Evolutionary conservation across 35 echinoderm and acorn worm species (phyloP), one percentile per base, ranked within the genome.

Genomic region (Patiria miniata): DNA sequence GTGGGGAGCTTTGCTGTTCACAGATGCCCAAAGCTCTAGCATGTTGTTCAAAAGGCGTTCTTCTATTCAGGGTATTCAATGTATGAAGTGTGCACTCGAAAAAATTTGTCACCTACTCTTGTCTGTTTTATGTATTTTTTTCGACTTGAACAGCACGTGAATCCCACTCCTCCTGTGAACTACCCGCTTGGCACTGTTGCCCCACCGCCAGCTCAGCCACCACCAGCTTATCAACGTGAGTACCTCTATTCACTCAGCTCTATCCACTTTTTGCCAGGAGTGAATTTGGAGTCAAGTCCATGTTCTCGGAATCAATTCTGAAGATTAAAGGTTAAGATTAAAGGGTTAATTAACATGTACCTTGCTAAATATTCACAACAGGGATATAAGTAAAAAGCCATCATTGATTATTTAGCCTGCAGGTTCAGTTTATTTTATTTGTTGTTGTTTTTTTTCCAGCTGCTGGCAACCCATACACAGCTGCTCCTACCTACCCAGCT

Each of bases 131-230:
- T 10, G 21, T 73, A 73, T 1, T 73, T 28, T 0, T 73, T 73
- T 36, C 65, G 28, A n/a, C 26, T 32, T 32, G 34, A 73, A 73
- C 65, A 73, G 65, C 65, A 73, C 7, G 65, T 73, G 21, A 10
- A 18, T 73, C 26, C 65, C 2, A 73, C 65, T 28, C 65, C 65
- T 28, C 65, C 19, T 2, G 1, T 73, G 65, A 7, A 73, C 8
- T 73, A 73, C 29, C 65, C 65, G 29, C 21, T 23, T 73, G 65
- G 65, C 34, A 73, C 65, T 73, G 26, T 73, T 32, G 65, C 65
- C 29, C 65, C 65, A 34, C 65, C 65, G 14, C 65, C 65, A 30
- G 15, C 65, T 9, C 26, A 34, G 34, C 65, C 65, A 26, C 65
- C 65, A 23, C 65, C 65, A 32, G 65, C 65, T 28, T 73, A 73